Evolutionary conservation across 2,797 vertebrate genomes (phyloP), one percentile per base, ranked within the genome.

Genomic region (Staurois parvus): DNA sequence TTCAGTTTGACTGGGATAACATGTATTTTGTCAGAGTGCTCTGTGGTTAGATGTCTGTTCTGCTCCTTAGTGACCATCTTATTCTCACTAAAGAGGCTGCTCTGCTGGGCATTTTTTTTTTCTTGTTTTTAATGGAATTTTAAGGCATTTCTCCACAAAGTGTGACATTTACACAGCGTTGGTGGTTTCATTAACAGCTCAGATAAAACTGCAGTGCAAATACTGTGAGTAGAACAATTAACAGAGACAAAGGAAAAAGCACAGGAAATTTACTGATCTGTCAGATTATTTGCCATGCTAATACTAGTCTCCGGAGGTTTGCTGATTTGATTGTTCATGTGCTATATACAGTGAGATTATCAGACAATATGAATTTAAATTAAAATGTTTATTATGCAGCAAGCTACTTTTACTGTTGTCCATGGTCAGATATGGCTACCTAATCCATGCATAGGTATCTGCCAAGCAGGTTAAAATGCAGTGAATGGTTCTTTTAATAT

Each of bases 31-130:
- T 66, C 64, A 26, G 64, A 66, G 28, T 66, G 64, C 64, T 66
- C 64, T 66, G 64, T 29, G 26, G 64, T 66, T 66, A 29, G 26
- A 66, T 66, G 10, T 66, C 64, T 66, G 5, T 74, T 26, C 29
- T 72, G 40, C 85, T 42, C 17, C 79, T 79, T 81, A 72, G 83
- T 82, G 29, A 81, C 45, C 32, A 79, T 26, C 84, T 87, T 81
- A 72, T 81, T 67, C 26, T 30, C 78, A 82, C 90, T 79, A 73
- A 64, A 85, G 42, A 83, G 83, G 12, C 26, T 29, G 64, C 28
- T 28, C 26, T 29, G 64, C 64, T 29, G 26, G 64, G 26, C 64
- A 29, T 59, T 59, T 59, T 21, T 59, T 59, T 59, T 21, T 59
- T 59, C 21, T 59, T 0, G 6, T 59, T 24, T 24, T 24, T 6